A percentile compares a stretch with the other conserved stretches of the same genome.
Evolutionary conservation across 2,797 vertebrate genomes (phyloP).

Genomic region (Clamator glandarius): DNA sequence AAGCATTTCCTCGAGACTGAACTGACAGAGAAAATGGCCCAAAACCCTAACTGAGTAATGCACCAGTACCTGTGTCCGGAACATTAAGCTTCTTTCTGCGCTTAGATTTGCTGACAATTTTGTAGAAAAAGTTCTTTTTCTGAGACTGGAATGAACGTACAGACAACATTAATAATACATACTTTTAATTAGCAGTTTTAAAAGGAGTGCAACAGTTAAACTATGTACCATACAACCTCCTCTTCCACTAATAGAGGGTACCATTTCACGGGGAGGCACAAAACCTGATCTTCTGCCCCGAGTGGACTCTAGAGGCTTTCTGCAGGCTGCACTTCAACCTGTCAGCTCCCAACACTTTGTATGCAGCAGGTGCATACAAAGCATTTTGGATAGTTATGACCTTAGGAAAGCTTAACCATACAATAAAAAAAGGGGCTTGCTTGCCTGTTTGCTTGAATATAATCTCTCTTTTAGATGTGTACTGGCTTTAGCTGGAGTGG

Average conservation of each 20-base stretch:
- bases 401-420: background rate
- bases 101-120: constrained; percentile 98
- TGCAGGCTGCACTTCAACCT: background rate
- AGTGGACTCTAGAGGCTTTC: background rate
- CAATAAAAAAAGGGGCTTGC: background rate
- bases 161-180: constrained; percentile 80
- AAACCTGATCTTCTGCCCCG: background rate
- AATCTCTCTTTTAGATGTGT: accelerated
- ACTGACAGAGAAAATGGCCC: constrained; percentile 6
- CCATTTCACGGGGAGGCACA: background rate
- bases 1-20: constrained; percentile 9
- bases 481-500: background rate
- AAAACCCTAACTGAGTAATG: constrained; percentile 68
- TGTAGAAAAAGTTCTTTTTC: constrained; percentile 96
- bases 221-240: background rate
- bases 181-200: constrained; percentile 64
- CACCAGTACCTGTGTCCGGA: constrained; percentile 88
- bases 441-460: background rate
- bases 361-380: background rate
- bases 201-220: constrained; percentile 21
- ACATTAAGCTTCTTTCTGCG: constrained; percentile 91
- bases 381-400: background rate
- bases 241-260: background rate
- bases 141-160: constrained; percentile 94
- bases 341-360: background rate